Conservation (phyloP, 2,113 vertebrate genomes). For the Pao palembangensis region DNA sequence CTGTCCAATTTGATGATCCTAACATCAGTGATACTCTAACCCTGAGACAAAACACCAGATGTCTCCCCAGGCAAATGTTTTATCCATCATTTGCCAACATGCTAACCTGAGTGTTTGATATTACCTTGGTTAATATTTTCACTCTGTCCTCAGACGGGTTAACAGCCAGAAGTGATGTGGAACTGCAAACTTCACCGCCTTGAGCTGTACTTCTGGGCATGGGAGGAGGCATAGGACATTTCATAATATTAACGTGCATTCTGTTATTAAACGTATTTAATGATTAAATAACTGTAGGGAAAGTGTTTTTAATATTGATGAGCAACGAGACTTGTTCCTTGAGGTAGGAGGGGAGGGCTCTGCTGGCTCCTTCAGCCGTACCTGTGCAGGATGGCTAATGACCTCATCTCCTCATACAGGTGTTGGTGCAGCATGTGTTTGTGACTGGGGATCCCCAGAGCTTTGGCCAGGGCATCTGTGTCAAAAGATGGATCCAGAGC, state of each 20-base stretch:
- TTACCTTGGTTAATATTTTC: constrained; percentile 76
- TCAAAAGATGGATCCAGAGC: constrained; percentile 81
- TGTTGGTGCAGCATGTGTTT: constrained; percentile 82
- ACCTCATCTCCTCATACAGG: constrained; percentile 81
- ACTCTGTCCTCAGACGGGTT: constrained; percentile 71
- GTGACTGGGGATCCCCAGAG: constrained; percentile 76
- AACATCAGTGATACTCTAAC: too few species aligned
- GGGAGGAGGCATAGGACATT: background rate
- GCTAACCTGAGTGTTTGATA: background rate
- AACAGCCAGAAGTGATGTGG: constrained; percentile 60
- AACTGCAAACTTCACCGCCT: constrained; percentile 61
- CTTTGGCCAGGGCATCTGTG: constrained; percentile 71
- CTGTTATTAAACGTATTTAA: background rate
- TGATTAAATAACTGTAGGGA: background rate
- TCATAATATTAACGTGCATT: background rate
- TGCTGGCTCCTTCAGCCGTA: constrained; percentile 28
- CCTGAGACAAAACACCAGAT: too few species aligned
- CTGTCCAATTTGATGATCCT: too few species aligned
- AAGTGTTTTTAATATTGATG: background rate
- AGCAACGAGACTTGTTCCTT: background rate
- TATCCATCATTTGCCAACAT: background rate
- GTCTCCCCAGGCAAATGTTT: background rate
- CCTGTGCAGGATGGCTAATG: constrained; percentile 69
- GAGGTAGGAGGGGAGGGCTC: background rate
- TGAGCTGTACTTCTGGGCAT: constrained; percentile 57